phyloP scores from a whole-genome alignment of 2,888 invertebrate species.

The Amiota mariae region DNA sequence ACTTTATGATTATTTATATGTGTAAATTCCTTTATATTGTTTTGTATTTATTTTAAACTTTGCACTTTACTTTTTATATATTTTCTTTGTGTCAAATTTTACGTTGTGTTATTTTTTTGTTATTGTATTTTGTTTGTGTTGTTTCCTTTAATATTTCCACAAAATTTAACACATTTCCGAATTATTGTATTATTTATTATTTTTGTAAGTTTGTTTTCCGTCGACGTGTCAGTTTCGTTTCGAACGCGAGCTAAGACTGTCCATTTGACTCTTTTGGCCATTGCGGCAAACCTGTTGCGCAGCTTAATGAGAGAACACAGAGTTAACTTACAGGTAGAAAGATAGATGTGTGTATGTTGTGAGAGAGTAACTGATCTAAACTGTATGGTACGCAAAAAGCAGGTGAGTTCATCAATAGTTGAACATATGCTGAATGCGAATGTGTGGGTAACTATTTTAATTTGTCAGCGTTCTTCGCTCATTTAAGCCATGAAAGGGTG shows the following conservation, averaged over 20 bases:
- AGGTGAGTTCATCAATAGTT: slow-evolving; percentile 18
- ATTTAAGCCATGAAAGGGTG: not conserved
- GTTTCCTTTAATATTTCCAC: slow-evolving; percentile 17
- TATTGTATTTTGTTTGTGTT: too few relatives aligned
- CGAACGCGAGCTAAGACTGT: slow-evolving; percentile 69
- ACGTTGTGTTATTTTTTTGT: too few relatives aligned
- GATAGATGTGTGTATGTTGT: too few relatives aligned
- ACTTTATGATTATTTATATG: not conserved
- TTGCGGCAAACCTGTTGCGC: slow-evolving; percentile 51
- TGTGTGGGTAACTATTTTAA: slow-evolving; percentile 1
- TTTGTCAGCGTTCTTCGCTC: not conserved
- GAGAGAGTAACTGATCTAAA: too few relatives aligned
- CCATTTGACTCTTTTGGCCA: slow-evolving; percentile 53
- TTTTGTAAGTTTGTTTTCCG: slow-evolving; percentile 54
- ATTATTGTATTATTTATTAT: slow-evolving; percentile 35
- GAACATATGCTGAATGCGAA: not conserved
- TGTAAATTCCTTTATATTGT: slow-evolving; percentile 45
- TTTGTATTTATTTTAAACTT: slow-evolving; percentile 52
- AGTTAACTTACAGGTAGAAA: slow-evolving; percentile 35
- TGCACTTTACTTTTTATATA: slow-evolving; percentile 31
- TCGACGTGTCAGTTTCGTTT: slow-evolving; percentile 70
- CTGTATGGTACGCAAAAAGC: not conserved
- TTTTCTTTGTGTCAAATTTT: not conserved
- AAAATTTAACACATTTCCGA: slow-evolving; percentile 30
- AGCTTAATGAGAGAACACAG: slow-evolving; percentile 22